Evolutionary conservation across 2,113 vertebrate genomes (phyloP).

Genomic region (Plestiodon gilberti): DNA sequence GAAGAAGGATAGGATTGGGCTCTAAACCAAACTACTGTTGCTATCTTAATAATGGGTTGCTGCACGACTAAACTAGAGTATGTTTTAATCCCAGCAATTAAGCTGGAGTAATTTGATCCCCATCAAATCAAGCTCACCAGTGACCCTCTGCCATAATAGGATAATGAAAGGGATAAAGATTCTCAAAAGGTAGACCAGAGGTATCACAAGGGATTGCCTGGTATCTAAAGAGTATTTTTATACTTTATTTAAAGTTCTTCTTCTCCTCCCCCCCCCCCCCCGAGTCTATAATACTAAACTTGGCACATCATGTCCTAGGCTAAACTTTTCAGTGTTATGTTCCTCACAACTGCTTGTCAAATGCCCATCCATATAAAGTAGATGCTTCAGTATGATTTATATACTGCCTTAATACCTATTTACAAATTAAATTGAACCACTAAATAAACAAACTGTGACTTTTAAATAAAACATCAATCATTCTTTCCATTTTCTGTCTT

Average conservation of each 20-base stretch:
- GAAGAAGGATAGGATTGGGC: no score
- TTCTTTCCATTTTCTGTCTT: conserved; percentile 20
- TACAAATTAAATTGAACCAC: conserved; percentile 45
- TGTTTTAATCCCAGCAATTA: neutral
- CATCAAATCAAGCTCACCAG: neutral
- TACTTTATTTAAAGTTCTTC: neutral
- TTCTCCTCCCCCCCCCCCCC: no score
- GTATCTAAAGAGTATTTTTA: neutral
- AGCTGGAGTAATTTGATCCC: neutral
- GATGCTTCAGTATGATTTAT: conserved; percentile 25
- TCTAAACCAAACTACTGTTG: neutral
- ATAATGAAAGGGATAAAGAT: neutral
- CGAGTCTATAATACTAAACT: neutral
- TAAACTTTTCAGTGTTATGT: conserved; percentile 31
- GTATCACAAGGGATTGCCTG: neutral
- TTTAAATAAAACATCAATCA: conserved; percentile 36
- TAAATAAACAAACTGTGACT: conserved; percentile 17
- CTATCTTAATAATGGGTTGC: neutral
- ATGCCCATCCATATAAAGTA: conserved; percentile 21
- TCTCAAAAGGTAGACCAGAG: neutral
- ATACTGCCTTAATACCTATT: conserved; percentile 28
- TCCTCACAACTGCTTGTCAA: neutral
- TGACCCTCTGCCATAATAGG: neutral
- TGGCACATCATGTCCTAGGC: conserved; percentile 44
- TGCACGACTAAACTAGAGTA: no score